These are phyloP conservation scores for Schizotus pectinicornis DNA, from an alignment of 2,888 invertebrate genomes.

Conservation along the genomic window DNA sequence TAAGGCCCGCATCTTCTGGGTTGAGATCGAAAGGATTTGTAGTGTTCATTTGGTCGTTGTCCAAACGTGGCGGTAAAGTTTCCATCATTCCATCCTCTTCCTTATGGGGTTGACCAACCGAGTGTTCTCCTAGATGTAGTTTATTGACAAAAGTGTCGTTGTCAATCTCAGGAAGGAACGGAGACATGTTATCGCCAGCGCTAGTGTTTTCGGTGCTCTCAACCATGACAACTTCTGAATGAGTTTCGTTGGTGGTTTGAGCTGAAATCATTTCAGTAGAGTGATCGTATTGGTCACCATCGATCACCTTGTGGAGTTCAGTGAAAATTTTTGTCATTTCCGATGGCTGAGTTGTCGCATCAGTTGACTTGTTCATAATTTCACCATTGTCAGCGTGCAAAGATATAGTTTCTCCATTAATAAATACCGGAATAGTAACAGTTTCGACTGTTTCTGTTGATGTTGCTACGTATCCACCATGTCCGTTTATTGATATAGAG, in stretches of 20 bases:
- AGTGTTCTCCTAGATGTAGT: slow-evolving; percentile 61
- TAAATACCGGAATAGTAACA: neutral
- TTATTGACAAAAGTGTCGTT: slow-evolving; percentile 67
- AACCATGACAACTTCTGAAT: slow-evolving; percentile 2
- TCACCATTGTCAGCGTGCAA: too few relatives aligned
- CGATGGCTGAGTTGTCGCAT: slow-evolving; percentile 3
- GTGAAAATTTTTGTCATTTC: slow-evolving; percentile 25
- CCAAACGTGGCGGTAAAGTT: slow-evolving; percentile 57
- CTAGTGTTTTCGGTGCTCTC: slow-evolving; percentile 26
- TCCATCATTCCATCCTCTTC: slow-evolving; percentile 45
- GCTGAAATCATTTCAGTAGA: slow-evolving; percentile 4
- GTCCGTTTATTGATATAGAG: neutral
- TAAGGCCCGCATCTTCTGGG: slow-evolving; percentile 42
- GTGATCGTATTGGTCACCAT: slow-evolving; percentile 8
- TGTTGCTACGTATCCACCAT: neutral
- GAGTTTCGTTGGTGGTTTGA: neutral
- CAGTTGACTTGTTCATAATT: slow-evolving; percentile 1
- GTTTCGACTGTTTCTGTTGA: neutral
- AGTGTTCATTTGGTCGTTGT: slow-evolving; percentile 61
- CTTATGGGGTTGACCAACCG: slow-evolving; percentile 32
- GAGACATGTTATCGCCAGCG: slow-evolving; percentile 65
- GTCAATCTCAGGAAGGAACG: slow-evolving; percentile 71
- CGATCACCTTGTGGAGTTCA: slow-evolving; percentile 24
- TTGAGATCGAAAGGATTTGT: slow-evolving; percentile 60
- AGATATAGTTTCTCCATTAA: neutral